Percentiles rank a stretch among this genome's conserved stretches.
These are phyloP conservation scores for Microchrysa polita DNA, from an alignment of 2,888 invertebrate genomes.

Conservation along the genomic window DNA sequence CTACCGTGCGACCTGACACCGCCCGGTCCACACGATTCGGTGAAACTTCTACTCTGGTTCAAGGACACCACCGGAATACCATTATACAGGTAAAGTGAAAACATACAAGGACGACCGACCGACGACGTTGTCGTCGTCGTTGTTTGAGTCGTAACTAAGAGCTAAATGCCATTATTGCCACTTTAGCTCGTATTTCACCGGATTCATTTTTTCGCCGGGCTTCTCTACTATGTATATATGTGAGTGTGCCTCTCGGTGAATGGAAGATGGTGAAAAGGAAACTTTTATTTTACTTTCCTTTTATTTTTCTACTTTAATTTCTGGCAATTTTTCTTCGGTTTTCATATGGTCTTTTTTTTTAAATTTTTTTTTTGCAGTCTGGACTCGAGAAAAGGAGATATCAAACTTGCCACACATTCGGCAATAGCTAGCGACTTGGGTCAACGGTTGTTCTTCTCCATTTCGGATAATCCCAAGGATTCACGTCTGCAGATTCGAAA, in stretches of 20 bases:
- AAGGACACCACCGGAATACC: slow-evolving; percentile 86
- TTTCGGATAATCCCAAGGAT: slow-evolving; percentile 76
- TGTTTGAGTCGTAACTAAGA: neutral
- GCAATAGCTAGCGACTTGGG: slow-evolving; percentile 83
- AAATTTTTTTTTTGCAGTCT: slow-evolving; percentile 70
- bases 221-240: no score
- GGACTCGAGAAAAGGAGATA: slow-evolving; percentile 79
- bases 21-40: slow-evolving; percentile 74
- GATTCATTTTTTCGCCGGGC: no score
- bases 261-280: no score
- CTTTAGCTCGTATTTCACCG: neutral
- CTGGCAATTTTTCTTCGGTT: slow-evolving; percentile 7
- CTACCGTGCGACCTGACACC: slow-evolving; percentile 86
- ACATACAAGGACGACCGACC: neutral
- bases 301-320: neutral
- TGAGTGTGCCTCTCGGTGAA: no score
- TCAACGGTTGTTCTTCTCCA: slow-evolving; percentile 77
- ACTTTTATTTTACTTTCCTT: neutral
- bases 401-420: slow-evolving; percentile 75
- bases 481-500: slow-evolving; percentile 79
- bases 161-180: slow-evolving; percentile 3
- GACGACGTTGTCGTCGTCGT: neutral
- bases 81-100: slow-evolving; percentile 79
- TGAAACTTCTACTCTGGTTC: slow-evolving; percentile 90
- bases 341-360: no score